phyloP scores from a whole-genome alignment of 2,888 invertebrate genomes.

The Saturnia japonica region DNA sequence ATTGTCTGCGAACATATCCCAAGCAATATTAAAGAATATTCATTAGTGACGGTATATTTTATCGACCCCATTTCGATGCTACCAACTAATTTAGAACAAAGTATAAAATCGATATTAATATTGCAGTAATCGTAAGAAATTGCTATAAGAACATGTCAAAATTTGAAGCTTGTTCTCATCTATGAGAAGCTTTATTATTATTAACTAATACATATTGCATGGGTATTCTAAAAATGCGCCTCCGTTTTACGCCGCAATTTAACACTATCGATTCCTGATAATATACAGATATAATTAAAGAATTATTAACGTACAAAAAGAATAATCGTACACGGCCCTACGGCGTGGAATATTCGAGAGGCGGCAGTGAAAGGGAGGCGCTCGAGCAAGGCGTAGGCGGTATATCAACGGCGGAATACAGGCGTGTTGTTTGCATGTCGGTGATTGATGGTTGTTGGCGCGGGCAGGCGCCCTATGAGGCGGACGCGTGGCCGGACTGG shows the following conservation, averaged over 20 bases:
- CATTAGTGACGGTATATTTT: constrained; percentile 66
- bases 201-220: constrained; percentile 74
- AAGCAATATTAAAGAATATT: constrained; percentile 71
- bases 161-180: constrained; percentile 36
- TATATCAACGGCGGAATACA: constrained; percentile 52
- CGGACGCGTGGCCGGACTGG: constrained; percentile 79
- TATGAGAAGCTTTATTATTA: constrained; percentile 54
- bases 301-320: constrained; percentile 6
- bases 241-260: constrained; percentile 42
- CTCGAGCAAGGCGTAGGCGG: constrained; percentile 24
- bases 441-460: constrained; percentile 74
- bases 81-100: constrained; percentile 39
- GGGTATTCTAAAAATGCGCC: constrained; percentile 58
- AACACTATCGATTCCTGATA: not conserved
- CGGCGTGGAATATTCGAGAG: constrained; percentile 3
- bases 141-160: constrained; percentile 28
- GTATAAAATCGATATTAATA: constrained; percentile 23
- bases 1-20: constrained; percentile 60
- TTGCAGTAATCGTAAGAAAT: not conserved
- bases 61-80: constrained; percentile 24
- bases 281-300: not conserved
- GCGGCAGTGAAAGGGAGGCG: constrained; percentile 7
- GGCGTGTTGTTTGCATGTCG: constrained; percentile 78
- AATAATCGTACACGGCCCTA: not conserved
- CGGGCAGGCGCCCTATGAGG: constrained; percentile 74